These are phyloP conservation scores for Plusia festucae DNA, from an alignment of 2,888 invertebrate genomes.

Conservation along the genomic window DNA sequence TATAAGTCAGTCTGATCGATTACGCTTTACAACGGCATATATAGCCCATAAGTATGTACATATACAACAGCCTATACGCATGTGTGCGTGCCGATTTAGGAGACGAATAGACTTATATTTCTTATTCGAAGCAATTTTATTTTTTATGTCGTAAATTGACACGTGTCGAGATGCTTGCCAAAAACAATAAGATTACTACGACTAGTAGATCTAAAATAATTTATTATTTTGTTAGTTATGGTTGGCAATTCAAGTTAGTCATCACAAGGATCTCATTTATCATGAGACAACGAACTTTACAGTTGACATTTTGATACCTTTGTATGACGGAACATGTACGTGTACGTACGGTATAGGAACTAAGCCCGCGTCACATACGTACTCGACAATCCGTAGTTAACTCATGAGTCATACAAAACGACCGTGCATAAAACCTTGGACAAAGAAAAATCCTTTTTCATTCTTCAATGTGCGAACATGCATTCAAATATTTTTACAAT, in stretches of 20 bases:
- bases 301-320: not conserved
- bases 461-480: not conserved
- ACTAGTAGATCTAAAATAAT: constrained; percentile 1
- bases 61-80: constrained; percentile 21
- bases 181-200: constrained; percentile 14
- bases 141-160: constrained; percentile 20
- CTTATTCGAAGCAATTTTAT: constrained; percentile 11
- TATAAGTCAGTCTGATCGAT: constrained; percentile 25
- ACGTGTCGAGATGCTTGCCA: constrained; percentile 37
- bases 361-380: not conserved
- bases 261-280: not conserved
- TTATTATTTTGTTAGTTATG: not conserved
- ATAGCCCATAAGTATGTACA: constrained; percentile 43
- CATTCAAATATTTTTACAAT: not conserved
- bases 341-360: not conserved
- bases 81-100: not conserved
- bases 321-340: constrained; percentile 1
- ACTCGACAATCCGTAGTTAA: not conserved
- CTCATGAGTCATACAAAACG: not conserved
- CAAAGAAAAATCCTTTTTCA: constrained; percentile 5
- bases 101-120: constrained; percentile 18
- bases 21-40: constrained; percentile 40
- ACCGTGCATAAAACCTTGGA: not conserved
- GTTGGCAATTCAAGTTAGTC: not conserved
- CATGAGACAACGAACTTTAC: constrained; percentile 3